These are phyloP conservation scores for Sisyra nigra DNA, from an alignment of 2,888 invertebrate species.

Conservation along the genomic window DNA sequence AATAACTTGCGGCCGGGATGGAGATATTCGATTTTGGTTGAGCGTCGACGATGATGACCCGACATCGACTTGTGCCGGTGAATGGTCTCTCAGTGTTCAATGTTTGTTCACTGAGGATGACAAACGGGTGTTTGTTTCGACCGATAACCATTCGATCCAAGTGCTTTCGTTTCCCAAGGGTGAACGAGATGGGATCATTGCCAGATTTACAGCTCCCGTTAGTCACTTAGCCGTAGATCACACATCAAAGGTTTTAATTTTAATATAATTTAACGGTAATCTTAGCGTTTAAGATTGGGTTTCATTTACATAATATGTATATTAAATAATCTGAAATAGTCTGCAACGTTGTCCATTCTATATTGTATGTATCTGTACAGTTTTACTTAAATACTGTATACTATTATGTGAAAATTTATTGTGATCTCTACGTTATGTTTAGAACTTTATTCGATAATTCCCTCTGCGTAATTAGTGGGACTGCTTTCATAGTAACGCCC, in stretches of 20 bases:
- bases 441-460: too few species aligned
- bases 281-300: slow-evolving; percentile 3
- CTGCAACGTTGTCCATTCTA: too few species aligned
- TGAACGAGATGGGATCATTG: slow-evolving; percentile 68
- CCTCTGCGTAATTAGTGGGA: too few species aligned
- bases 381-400: too few species aligned
- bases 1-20: slow-evolving; percentile 82
- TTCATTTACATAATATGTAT: background rate
- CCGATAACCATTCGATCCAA: slow-evolving; percentile 73
- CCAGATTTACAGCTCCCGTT: slow-evolving; percentile 76
- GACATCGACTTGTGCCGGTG: slow-evolving; percentile 67
- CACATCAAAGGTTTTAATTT: slow-evolving; percentile 37
- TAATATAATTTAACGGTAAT: slow-evolving; percentile 10
- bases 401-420: too few species aligned
- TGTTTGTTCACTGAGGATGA: background rate
- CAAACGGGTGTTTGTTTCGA: slow-evolving; percentile 57
- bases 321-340: too few species aligned
- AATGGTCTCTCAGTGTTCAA: slow-evolving; percentile 60
- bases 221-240: slow-evolving; percentile 60
- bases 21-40: slow-evolving; percentile 81
- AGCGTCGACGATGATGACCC: slow-evolving; percentile 81
- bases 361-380: too few species aligned
- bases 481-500: too few species aligned
- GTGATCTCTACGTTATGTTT: too few species aligned
- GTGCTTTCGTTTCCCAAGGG: slow-evolving; percentile 67